Evolutionary conservation across 2,888 invertebrate genomes (phyloP).

Genomic region (Fragum whitleyi): DNA sequence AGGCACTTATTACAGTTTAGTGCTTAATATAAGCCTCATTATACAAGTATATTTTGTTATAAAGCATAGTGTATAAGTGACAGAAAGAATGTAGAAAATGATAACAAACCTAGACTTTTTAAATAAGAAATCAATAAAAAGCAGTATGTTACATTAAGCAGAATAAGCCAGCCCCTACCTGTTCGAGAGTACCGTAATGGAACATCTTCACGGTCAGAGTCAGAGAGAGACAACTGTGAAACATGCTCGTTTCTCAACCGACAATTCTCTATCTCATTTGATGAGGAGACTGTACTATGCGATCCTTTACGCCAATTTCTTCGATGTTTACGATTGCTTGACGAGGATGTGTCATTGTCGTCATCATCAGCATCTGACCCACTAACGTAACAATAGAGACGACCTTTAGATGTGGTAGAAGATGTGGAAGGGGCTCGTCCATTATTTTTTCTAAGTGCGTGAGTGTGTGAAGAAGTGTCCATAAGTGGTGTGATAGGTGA

Average conservation of each 20-base stretch:
- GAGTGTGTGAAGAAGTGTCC: constrained; percentile 37
- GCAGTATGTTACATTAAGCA: too few species aligned
- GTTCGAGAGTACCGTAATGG: constrained; percentile 38
- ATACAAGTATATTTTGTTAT: too few species aligned
- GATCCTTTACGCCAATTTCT: constrained; percentile 65
- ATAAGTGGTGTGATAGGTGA: constrained; percentile 60
- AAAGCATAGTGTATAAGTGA: too few species aligned
- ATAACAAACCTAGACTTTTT: too few species aligned
- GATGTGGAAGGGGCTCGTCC: constrained; percentile 56
- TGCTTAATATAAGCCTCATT: too few species aligned
- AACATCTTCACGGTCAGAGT: constrained; percentile 52
- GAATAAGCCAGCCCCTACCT: constrained; percentile 44
- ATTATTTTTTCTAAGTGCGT: constrained; percentile 38
- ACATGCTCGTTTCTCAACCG: constrained; percentile 62
- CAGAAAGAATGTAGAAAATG: too few species aligned
- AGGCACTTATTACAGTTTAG: too few species aligned
- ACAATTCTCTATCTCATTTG: constrained; percentile 68
- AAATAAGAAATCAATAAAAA: too few species aligned
- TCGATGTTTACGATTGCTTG: constrained; percentile 61
- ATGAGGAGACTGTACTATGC: constrained; percentile 73
- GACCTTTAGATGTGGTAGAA: constrained; percentile 58
- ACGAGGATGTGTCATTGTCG: constrained; percentile 62
- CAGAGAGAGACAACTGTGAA: constrained; percentile 68
- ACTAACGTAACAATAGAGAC: constrained; percentile 75
- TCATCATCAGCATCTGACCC: constrained; percentile 82